Base-by-base conservation (phyloP, 1,140 invertebrate species). In the Rhopalosiphum maidis region DNA sequence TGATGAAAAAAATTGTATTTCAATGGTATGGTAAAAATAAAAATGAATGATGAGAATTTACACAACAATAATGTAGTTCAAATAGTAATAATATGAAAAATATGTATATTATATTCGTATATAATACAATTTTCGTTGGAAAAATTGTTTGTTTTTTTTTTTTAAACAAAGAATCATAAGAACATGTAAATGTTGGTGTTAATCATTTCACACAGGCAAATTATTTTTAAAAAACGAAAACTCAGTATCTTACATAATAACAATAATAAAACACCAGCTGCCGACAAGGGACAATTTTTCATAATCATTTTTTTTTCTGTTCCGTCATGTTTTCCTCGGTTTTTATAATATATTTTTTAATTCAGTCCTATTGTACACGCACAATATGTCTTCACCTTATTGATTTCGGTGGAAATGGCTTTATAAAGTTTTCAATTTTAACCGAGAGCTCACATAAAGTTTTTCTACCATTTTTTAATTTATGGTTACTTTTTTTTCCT, bases 11-110 rank as follows among this genome's bases (percentile, higher is more conserved):
- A 68, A 60, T 22, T 60, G 21, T 89, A 54, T 54, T 54, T 55
- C 51, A 60, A 41, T 37, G 15, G 51, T 30, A 41, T 25, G 35
- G 35, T 41, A 43, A 37, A 55, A 55, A 55, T 51, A 55, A 77
- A 60, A 41, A 43, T 55, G 30, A 91, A 37, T 15, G 11, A 86
- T 43, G 23, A 46, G 22, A 41, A 60, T 90, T 90, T 90, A 43
- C 54, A 77, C 89, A 60, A 90, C 46, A 92, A 83, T 92, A 92
- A 92, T 83, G 46, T 82, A 92, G 43, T 83, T 35, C n/a, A 83
- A 83, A 92, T 51, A 37, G 43, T 15, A 48, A 86, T 87, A 48
- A 88, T 18, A 89, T 25, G 22, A 25, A 89, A 22, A 41, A 89
- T 41, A 89, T 35, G 35, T 4, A 48, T 2, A 35, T 55, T 7